Evolutionary conservation across 2,113 vertebrate genomes (phyloP), one percentile per base, ranked within the genome.

Genomic region (Oplegnathus fasciatus): DNA sequence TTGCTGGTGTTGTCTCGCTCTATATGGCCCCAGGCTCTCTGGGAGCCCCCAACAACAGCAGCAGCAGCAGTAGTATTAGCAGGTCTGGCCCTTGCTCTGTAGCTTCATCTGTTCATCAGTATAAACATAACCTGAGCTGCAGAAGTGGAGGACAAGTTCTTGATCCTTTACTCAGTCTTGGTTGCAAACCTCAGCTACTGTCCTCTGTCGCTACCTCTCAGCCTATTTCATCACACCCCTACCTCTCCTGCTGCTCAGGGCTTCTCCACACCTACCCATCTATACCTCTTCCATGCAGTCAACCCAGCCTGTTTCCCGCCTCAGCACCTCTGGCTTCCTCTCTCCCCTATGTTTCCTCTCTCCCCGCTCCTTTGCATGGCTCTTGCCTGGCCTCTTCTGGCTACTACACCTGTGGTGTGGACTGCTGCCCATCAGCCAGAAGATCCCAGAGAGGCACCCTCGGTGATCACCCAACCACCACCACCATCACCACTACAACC

Each of bases 241-340:
- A 96, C 89, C 93, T 96, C 72, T 92, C 97, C 81, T 98, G 97
- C 90, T 98, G 97, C 84, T 94, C 96, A 44, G 97, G 96, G 71
- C 89, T 88, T 20, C 94, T 96, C 73, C 97, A 96, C 54, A 85
- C 95, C 20, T 97, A 95, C 91, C 94, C 94, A 50, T 54, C 91
- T 57, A 44, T 80, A 71, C 68, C 93, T 77, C 80, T 88, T 22
- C 57, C 94, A 71, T 93, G 83, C 74, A 87, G 90, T 64, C 93
- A 92, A 50, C 37, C 92, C 44, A 90, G 74, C 61, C 62, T 78
- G 9, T 85, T 91, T 78, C 80, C 88, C 76, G 78, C 89, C 65
- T 84, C 88, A 42, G 60, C 90, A 22, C 69, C 86, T 72, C 46
- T 85, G 48, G 89, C 83, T 73, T 80, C 94, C 55, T 67, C 90